Evolutionary conservation across 2,797 vertebrate species (phyloP), one percentile per base, ranked within the genome.

Genomic region (Platalea minor): DNA sequence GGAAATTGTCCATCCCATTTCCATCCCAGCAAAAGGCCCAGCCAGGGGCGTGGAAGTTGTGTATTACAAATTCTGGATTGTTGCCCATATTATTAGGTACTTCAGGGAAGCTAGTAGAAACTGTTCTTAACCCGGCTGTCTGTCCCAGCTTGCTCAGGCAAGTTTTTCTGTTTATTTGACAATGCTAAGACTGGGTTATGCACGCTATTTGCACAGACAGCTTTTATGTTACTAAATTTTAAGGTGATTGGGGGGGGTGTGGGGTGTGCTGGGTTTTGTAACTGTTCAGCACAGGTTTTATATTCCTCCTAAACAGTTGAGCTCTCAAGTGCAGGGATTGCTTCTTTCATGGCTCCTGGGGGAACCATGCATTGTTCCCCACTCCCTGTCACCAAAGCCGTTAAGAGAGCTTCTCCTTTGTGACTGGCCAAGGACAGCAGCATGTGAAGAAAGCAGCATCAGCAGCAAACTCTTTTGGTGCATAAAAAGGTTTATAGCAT

Each of bases 71-170:
- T 51, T 17, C 83, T 89, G 60, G 77, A 20, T 35, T 10, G 39
- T 54, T 86, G 88, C 74, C 74, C 24, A 0, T 5, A 1, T 54
- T n/a, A 4, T 18, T 24, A 9, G 45, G 76, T 56, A 25, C 48
- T 54, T 13, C 15, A 29, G 83, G 79, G 70, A 28, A 35, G 39
- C 10, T 14, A 7, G 50, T 17, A 73, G 77, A 33, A 57, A 5
- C 65, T 31, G 65, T 37, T 87, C 31, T 19, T 17, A n/a, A n/a
- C 60, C 19, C 0, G 0, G 2, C 57, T 63, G 41, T 4, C 87
- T 93, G 85, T 76, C 87, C n/a, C 46, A 13, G 68, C 92, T 39
- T 87, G 89, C 88, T 82, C 48, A 2, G 81, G 46, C 88, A 46
- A 6, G 90, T 73, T 75, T 60, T 9, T 46, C 1, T 9, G 13